Percentiles rank a stretch among this genome's conserved stretches.
Conservation (phyloP, 1,140 invertebrate genomes). For the Alviniconcha marisindica region DNA sequence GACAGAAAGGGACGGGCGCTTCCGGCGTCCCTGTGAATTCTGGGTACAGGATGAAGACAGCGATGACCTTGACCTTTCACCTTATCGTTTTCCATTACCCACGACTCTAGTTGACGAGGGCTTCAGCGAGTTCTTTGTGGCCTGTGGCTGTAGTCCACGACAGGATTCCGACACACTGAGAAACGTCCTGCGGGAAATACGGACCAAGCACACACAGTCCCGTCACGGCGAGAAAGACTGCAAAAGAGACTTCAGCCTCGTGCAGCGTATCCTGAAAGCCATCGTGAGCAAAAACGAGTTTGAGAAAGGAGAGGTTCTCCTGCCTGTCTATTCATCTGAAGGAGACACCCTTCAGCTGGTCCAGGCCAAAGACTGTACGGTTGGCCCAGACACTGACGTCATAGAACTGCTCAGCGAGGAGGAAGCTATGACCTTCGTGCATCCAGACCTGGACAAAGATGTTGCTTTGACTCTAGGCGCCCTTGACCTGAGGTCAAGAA, state of each 20-base stretch:
- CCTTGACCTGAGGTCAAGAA: slow-evolving; percentile 52
- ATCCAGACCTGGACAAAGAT: slow-evolving; percentile 50
- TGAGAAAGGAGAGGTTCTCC: slow-evolving; percentile 26
- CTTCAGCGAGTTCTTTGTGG: slow-evolving; percentile 23
- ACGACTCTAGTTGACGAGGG: slow-evolving; percentile 26
- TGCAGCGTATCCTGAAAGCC: slow-evolving; percentile 24
- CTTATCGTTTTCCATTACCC: slow-evolving; percentile 49
- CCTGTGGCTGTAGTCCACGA: slow-evolving; percentile 10
- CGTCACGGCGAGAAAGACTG: background rate
- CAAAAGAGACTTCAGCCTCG: slow-evolving; percentile 19
- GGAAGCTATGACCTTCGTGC: slow-evolving; percentile 56
- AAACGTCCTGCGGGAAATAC: slow-evolving; percentile 32
- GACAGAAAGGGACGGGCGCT: background rate
- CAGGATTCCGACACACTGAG: slow-evolving; percentile 34
- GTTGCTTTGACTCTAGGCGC: slow-evolving; percentile 60
- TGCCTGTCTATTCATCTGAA: slow-evolving; percentile 41
- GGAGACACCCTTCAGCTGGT: slow-evolving; percentile 41
- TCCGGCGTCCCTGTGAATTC: background rate
- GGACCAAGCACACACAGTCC: slow-evolving; percentile 22
- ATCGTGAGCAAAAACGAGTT: slow-evolving; percentile 3
- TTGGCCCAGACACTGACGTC: slow-evolving; percentile 13
- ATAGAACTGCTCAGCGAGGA: slow-evolving; percentile 36
- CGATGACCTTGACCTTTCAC: slow-evolving; percentile 40
- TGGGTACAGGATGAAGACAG: background rate
- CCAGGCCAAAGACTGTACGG: slow-evolving; percentile 50